Conservation (phyloP, 1,140 invertebrate species). For the Rhopalosiphum maidis region DNA sequence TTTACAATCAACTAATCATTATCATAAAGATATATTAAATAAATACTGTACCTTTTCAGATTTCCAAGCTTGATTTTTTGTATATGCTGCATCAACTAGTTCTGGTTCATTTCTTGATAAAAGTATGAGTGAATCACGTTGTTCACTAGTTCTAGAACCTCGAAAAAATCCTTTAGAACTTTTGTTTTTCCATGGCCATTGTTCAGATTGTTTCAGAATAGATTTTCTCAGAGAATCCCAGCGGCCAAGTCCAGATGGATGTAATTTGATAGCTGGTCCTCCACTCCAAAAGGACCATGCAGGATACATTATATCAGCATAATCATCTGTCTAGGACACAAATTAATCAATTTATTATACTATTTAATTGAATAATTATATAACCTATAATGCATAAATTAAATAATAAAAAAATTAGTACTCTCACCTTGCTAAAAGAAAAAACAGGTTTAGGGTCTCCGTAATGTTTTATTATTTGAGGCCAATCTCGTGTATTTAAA, state of each 20-base stretch:
- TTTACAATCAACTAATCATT: background rate
- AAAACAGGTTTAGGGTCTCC: conserved; percentile 78
- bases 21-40: background rate
- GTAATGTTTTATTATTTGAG: conserved; percentile 75
- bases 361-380: background rate
- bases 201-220: conserved; percentile 72
- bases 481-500: conserved; percentile 92
- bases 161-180: conserved; percentile 83
- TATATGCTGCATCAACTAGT: conserved; percentile 91
- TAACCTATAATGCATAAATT: background rate
- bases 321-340: conserved; percentile 72
- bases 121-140: conserved; percentile 88
- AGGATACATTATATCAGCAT: conserved; percentile 94
- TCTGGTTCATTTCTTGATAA: conserved; percentile 80
- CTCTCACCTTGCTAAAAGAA: conserved; percentile 89
- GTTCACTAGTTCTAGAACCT: conserved; percentile 89
- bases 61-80: conserved; percentile 98
- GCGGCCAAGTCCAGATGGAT: conserved; percentile 89
- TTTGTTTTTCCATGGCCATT: conserved; percentile 83
- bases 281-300: conserved; percentile 98
- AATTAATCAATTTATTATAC: background rate
- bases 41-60: conserved; percentile 72
- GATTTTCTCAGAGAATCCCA: conserved; percentile 86
- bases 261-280: conserved; percentile 91
- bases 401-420: conserved; percentile 48